phyloP scores from a whole-genome alignment of 2,888 invertebrate genomes.

The Agrochola lota region DNA sequence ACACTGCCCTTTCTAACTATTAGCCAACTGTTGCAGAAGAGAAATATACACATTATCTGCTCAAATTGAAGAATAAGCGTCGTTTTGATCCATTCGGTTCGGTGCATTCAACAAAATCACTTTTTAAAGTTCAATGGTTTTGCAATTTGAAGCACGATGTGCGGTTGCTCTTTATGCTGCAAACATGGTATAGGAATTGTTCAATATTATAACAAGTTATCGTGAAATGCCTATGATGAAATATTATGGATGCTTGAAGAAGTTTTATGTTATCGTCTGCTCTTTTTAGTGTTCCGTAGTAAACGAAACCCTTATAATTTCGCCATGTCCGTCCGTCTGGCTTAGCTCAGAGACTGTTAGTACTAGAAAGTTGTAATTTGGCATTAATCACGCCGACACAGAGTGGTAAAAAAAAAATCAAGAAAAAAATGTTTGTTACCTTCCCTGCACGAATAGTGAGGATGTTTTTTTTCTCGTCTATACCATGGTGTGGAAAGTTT shows the following conservation, averaged over 20 bases:
- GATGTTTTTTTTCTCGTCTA: no score
- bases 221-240: background rate
- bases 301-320: no score
- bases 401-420: no score
- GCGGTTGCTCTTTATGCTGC: constrained; percentile 47
- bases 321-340: no score
- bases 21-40: constrained; percentile 50
- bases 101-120: constrained; percentile 36
- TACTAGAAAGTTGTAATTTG: no score
- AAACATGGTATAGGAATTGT: constrained; percentile 39
- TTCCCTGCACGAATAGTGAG: no score
- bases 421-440: no score
- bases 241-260: constrained; percentile 2
- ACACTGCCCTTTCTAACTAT: constrained; percentile 77
- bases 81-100: constrained; percentile 31
- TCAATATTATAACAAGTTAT: constrained; percentile 33
- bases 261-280: background rate
- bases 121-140: constrained; percentile 65
- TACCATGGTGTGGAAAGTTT: no score
- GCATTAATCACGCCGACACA: no score
- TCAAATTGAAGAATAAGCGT: constrained; percentile 51
- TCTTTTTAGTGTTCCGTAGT: background rate
- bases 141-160: constrained; percentile 54
- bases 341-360: no score
- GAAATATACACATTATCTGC: constrained; percentile 46